A percentile compares a stretch with the other conserved stretches of the same genome.
phyloP scores from a whole-genome alignment of 2,113 vertebrate genomes.

The Sturnus vulgaris region DNA sequence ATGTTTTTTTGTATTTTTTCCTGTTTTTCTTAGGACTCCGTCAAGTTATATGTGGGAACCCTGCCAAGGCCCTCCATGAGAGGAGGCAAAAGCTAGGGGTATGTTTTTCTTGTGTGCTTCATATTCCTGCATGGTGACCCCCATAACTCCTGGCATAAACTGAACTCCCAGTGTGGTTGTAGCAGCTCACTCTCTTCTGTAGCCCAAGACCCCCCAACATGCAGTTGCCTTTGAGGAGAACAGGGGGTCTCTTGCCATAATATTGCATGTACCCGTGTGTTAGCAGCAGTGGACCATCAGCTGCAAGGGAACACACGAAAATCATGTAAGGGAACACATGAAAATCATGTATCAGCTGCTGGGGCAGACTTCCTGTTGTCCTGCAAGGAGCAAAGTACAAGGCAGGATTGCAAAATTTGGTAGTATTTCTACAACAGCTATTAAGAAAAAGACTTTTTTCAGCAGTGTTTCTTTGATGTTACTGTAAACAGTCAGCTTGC shows the following conservation, averaged over 20 bases:
- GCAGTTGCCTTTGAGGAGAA: neutral
- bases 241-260: neutral
- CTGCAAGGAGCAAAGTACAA: neutral
- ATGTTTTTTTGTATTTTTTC: neutral
- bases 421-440: neutral
- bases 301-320: neutral
- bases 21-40: constrained; percentile 76
- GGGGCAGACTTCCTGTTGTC: rapidly evolving
- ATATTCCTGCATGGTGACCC: neutral
- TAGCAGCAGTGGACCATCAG: neutral
- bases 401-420: neutral
- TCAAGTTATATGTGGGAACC: constrained; percentile 89
- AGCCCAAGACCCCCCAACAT: neutral
- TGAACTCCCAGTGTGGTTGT: neutral
- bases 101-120: constrained; percentile 34
- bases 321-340: neutral
- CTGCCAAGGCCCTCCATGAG: constrained; percentile 79
- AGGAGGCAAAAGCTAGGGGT: constrained; percentile 82
- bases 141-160: neutral
- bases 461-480: neutral
- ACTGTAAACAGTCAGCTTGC: neutral
- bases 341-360: neutral
- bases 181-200: neutral
- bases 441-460: neutral
- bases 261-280: neutral